Base-by-base conservation (phyloP, 2,113 vertebrate species). In the Labeo rohita region DNA sequence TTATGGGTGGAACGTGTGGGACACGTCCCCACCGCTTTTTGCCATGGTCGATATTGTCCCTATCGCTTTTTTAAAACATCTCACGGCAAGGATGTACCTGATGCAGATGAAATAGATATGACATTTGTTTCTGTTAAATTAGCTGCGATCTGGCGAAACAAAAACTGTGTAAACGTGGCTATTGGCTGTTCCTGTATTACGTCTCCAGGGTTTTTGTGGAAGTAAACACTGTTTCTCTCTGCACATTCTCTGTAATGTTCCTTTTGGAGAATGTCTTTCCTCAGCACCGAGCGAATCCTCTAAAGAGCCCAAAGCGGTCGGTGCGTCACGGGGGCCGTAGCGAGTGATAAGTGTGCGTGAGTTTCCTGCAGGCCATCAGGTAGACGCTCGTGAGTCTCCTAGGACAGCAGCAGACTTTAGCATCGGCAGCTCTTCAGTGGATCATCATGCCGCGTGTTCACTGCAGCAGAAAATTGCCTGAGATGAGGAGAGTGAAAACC, bases 381-480 rank as follows among this genome's bases (percentile, higher is more conserved):
- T 80, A 84, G 54, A 83, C 39, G 8, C 1, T 45, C 6, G 49
- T 13, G 90, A 78, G 89, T 81, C 54, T 70, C 65, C 68, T 79
- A 87, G 78, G 83, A 85, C 85, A 88, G 85, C 89, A 91, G 87
- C 89, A 82, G 81, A 88, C 86, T 91, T 88, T 52, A 90, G 90
- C 87, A 80, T 90, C 90, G 87, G 85, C 90, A 61, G 73, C 86
- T 89, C 84, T 91, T 92, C 86, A 91, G 89, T 88, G n/a, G 87
- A 89, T 93, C 91, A 89, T 87, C 90, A 84, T 92, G 91, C 88
- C 91, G 88, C 87, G 89, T 92, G 93, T 90, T 92, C 93, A 93
- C 90, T 91, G 90, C 91, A 89, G 94, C 93, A 92, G 91, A 93
- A 94, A 93, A 93, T 94, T 92, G 91, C 28, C 54, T 79, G 77